These are phyloP conservation scores for Formica aserva DNA, from an alignment of 2,888 invertebrate species.

Conservation along the genomic window DNA sequence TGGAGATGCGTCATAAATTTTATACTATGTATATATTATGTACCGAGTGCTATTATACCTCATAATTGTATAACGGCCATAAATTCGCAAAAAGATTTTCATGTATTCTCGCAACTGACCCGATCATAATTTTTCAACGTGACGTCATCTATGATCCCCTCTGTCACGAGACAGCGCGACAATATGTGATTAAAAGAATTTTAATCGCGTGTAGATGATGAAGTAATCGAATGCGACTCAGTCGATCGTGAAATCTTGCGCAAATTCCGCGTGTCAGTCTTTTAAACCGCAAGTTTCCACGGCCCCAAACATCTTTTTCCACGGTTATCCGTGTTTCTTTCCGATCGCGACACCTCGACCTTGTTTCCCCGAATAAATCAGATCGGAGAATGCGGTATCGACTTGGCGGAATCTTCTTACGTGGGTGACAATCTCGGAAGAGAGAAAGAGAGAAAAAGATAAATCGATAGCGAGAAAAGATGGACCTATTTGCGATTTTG, in stretches of 20 bases:
- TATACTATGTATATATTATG: neutral
- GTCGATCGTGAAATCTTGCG: constrained; percentile 46
- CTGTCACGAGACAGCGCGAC: neutral
- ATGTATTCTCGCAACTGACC: neutral
- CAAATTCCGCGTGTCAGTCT: constrained; percentile 13
- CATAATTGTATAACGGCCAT: neutral
- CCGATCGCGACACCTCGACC: constrained; percentile 27
- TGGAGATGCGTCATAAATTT: constrained; percentile 17
- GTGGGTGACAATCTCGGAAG: neutral
- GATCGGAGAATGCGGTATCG: constrained; percentile 30
- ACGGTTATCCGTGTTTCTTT: constrained; percentile 23
- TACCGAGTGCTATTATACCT: neutral
- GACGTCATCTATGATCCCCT: neutral
- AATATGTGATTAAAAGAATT: neutral
- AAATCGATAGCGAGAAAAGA: neutral
- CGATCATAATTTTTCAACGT: neutral
- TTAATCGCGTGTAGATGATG: neutral
- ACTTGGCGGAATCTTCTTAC: neutral
- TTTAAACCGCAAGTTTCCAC: constrained; percentile 34
- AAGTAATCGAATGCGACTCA: constrained; percentile 15
- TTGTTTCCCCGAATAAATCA: constrained; percentile 32
- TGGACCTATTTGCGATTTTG: neutral
- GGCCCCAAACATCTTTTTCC: constrained; percentile 36
- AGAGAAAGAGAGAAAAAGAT: neutral
- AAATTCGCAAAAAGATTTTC: constrained; percentile 10